Evolutionary conservation across 2,113 vertebrate genomes (phyloP).

Genomic region (Lutjanus erythropterus): DNA sequence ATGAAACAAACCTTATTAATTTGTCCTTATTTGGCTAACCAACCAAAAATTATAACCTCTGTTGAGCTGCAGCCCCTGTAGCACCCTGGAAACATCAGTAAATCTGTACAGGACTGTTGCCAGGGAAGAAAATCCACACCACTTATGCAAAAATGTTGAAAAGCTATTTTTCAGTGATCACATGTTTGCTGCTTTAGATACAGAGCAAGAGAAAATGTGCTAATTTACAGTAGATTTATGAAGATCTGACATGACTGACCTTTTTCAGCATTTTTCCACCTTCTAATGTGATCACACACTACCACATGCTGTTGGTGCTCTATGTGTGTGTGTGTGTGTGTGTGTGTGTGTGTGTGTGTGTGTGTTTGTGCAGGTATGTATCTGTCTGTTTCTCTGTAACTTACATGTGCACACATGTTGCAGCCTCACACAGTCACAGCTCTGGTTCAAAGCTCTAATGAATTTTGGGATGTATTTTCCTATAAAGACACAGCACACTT

Average conservation of each 20-base stretch:
- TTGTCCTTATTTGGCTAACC: neutral
- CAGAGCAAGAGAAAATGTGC: neutral
- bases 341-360: neutral
- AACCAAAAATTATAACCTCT: neutral
- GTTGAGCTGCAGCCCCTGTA: neutral
- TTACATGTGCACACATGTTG: neutral
- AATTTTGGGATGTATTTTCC: conserved; percentile 12
- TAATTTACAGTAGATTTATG: conserved; percentile 8
- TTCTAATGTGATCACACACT: conserved; percentile 8
- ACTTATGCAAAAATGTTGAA: neutral
- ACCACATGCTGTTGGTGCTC: neutral
- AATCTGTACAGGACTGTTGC: neutral
- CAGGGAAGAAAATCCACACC: neutral
- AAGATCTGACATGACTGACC: conserved; percentile 45
- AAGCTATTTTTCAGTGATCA: neutral
- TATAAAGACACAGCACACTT: neutral
- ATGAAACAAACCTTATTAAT: neutral
- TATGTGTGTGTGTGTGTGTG: conserved; percentile 1
- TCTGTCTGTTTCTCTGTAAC: neutral
- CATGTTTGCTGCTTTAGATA: neutral
- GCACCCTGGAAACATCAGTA: neutral
- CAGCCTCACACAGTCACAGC: neutral
- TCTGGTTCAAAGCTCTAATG: conserved; percentile 4
- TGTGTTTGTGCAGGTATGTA: neutral
- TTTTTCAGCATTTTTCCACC: conserved; percentile 27